Evolutionary conservation across 2,113 vertebrate genomes (phyloP).

Genomic region (Pipa parva): DNA sequence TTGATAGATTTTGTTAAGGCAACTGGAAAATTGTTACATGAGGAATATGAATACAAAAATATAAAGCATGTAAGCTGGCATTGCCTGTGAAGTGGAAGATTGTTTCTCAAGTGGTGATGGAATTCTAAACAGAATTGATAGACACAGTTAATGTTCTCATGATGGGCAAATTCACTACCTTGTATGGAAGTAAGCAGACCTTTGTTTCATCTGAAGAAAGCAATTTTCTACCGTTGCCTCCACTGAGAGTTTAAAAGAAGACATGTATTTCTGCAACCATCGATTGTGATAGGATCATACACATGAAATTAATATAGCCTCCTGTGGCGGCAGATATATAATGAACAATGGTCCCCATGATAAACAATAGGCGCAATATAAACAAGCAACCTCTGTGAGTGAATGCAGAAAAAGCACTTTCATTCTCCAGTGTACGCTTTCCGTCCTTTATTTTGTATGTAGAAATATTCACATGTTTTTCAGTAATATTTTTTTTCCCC

Average conservation of each 20-base stretch:
- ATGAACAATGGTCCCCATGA: slow-evolving; percentile 19
- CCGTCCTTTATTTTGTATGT: too few relatives aligned
- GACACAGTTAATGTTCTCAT: slow-evolving; percentile 41
- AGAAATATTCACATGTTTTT: too few relatives aligned
- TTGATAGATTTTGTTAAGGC: slow-evolving; percentile 35
- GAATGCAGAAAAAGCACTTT: background rate
- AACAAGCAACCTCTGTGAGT: slow-evolving; percentile 19
- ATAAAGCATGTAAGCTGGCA: slow-evolving; percentile 8
- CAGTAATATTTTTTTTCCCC: too few relatives aligned
- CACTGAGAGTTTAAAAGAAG: slow-evolving; percentile 41
- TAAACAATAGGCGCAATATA: slow-evolving; percentile 35
- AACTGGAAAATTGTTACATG: slow-evolving; percentile 33
- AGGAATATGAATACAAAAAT: slow-evolving; percentile 42
- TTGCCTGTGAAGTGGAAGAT: slow-evolving; percentile 22
- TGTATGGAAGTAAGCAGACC: slow-evolving; percentile 37
- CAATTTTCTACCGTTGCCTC: slow-evolving; percentile 38
- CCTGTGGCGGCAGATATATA: slow-evolving; percentile 28
- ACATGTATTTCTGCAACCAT: slow-evolving; percentile 38
- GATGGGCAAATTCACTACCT: slow-evolving; percentile 36
- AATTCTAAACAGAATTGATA: slow-evolving; percentile 42
- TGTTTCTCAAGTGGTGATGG: slow-evolving; percentile 23
- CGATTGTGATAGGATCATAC: slow-evolving; percentile 40
- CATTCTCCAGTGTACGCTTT: too few relatives aligned
- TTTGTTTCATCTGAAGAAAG: slow-evolving; percentile 39
- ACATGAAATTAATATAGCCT: slow-evolving; percentile 41